Evolutionary conservation across 1,140 invertebrate species (phyloP).

Genomic region (Acyrthosiphon pisum): DNA sequence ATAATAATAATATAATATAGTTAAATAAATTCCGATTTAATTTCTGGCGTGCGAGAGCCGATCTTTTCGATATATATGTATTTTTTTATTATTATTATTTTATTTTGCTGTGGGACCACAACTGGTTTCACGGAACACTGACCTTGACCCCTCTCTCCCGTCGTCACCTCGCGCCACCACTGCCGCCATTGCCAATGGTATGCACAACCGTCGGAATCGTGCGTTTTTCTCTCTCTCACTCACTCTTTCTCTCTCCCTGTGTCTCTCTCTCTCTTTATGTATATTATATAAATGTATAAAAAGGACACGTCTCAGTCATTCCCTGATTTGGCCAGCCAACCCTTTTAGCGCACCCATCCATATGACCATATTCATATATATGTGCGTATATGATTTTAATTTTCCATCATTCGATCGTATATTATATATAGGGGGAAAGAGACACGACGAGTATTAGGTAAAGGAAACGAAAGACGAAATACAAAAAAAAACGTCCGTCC

Average conservation of each 20-base stretch:
- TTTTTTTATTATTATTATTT: not conserved
- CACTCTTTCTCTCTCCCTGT: too few relatives aligned
- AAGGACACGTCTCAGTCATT: not conserved
- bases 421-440: not conserved
- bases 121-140: conserved; percentile 50
- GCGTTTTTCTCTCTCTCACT: conserved; percentile 13
- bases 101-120: conserved; percentile 22
- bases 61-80: not conserved
- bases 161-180: conserved; percentile 23
- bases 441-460: not conserved
- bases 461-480: not conserved
- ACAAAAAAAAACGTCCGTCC: not conserved
- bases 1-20: conserved; percentile 19
- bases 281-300: not conserved
- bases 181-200: not conserved
- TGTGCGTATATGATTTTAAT: not conserved
- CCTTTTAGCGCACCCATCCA: conserved; percentile 29
- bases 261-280: not conserved
- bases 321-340: conserved; percentile 26
- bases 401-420: not conserved
- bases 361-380: not conserved
- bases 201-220: not conserved
- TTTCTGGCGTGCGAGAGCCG: not conserved
- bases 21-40: conserved; percentile 35
- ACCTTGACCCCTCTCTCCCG: conserved; percentile 46